Percentiles rank a stretch among this genome's conserved stretches.
Evolutionary conservation across 2,888 invertebrate species (phyloP).

Genomic region (Invenusta paracnida): DNA sequence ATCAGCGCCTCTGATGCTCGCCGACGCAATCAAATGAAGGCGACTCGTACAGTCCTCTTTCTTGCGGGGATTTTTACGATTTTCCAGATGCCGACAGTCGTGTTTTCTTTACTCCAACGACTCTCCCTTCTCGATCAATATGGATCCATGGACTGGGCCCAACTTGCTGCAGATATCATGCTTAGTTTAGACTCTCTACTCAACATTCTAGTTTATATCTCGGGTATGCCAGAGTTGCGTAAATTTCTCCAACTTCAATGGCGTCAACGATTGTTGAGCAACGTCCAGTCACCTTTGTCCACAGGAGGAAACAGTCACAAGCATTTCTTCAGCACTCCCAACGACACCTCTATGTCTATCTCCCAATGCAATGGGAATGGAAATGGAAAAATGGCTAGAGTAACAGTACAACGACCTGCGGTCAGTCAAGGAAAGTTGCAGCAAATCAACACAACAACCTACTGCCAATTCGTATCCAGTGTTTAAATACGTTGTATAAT

Average conservation of each 20-base stretch:
- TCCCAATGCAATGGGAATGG: too few species aligned
- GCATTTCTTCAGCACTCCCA: neutral
- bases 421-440: neutral
- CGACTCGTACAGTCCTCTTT: conserved; percentile 2
- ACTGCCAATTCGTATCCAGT: neutral
- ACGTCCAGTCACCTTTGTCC: too few species aligned
- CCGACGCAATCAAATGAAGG: conserved; percentile 27
- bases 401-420: neutral
- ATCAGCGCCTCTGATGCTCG: neutral
- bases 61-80: neutral
- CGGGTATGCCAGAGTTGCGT: neutral
- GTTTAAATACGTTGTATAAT: too few species aligned
- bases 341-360: neutral
- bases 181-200: conserved; percentile 16
- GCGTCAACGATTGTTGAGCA: too few species aligned
- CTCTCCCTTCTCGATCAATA: neutral
- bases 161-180: neutral
- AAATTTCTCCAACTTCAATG: too few species aligned
- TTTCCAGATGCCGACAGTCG: conserved; percentile 15
- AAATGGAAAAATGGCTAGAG: too few species aligned
- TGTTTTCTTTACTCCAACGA: neutral
- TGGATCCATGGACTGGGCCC: neutral
- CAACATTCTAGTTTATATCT: conserved; percentile 12
- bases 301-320: neutral
- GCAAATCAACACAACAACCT: neutral